A percentile compares a stretch with the other conserved stretches of the same genome.
Conservation (phyloP, 2,113 vertebrate species). For the Phalacrocorax brasilianus region DNA sequence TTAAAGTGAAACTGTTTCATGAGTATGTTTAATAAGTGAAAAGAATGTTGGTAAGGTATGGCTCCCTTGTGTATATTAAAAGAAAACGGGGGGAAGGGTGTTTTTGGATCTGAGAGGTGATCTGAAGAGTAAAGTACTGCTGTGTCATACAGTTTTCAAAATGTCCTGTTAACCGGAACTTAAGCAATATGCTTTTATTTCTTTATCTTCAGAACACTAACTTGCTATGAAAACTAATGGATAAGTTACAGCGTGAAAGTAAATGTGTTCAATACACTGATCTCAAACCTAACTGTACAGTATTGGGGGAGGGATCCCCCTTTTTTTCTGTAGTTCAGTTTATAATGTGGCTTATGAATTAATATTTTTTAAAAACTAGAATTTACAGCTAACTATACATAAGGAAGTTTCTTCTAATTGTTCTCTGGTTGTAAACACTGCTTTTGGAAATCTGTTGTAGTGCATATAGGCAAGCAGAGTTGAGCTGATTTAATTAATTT, state of each 20-base stretch:
- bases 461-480: neutral
- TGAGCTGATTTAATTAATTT: neutral
- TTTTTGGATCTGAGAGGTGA: neutral
- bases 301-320: neutral
- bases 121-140: neutral
- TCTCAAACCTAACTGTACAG: neutral
- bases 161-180: neutral
- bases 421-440: neutral
- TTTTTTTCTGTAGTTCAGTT: neutral
- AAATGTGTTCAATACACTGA: neutral
- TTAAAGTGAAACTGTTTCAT: conserved; percentile 16
- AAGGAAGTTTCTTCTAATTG: neutral
- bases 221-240: neutral
- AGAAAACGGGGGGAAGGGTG: neutral
- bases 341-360: neutral
- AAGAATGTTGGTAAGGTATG: neutral
- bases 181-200: neutral
- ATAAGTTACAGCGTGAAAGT: neutral
- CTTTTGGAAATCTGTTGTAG: neutral
- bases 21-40: neutral
- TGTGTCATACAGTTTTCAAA: neutral
- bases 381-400: neutral
- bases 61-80: neutral
- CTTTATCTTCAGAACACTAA: neutral
- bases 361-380: neutral